These are phyloP conservation scores for Digitonthophagus gazella DNA, from an alignment of 2,888 invertebrate genomes.

Conservation along the genomic window DNA sequence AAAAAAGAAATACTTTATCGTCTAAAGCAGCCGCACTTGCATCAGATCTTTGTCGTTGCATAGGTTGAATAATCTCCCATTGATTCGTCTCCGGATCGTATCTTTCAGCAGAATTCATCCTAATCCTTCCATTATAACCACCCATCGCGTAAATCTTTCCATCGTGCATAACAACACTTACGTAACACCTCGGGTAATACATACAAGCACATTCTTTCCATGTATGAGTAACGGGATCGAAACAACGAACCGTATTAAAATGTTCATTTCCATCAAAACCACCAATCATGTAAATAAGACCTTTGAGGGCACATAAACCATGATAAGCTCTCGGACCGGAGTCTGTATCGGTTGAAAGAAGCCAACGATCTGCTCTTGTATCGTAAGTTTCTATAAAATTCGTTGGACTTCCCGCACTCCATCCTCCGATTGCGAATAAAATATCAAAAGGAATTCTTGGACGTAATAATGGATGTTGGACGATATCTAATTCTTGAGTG, in stretches of 20 bases:
- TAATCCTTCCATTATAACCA: constrained; percentile 75
- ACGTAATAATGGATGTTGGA: constrained; percentile 57
- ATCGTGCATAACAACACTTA: constrained; percentile 69
- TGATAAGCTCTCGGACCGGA: constrained; percentile 74
- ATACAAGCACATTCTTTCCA: constrained; percentile 79
- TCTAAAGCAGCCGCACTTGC: constrained; percentile 70
- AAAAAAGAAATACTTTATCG: constrained; percentile 66
- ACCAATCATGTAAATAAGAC: constrained; percentile 75
- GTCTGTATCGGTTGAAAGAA: constrained; percentile 66
- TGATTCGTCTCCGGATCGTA: constrained; percentile 74
- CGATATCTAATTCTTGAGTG: constrained; percentile 28
- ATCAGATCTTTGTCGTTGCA: constrained; percentile 75
- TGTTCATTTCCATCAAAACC: constrained; percentile 79
- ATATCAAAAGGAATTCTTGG: constrained; percentile 76
- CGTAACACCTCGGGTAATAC: constrained; percentile 77
- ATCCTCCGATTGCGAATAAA: constrained; percentile 81
- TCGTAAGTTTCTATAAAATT: constrained; percentile 78
- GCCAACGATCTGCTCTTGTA: constrained; percentile 76
- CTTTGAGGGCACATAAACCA: constrained; percentile 69
- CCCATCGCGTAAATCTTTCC: constrained; percentile 79
- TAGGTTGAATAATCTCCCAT: constrained; percentile 74
- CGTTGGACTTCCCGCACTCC: constrained; percentile 82
- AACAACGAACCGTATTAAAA: constrained; percentile 76
- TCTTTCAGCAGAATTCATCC: constrained; percentile 75
- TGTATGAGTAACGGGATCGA: constrained; percentile 71